These are phyloP conservation scores for Chorisops tibialis DNA, from an alignment of 2,888 invertebrate species.

Conservation along the genomic window DNA sequence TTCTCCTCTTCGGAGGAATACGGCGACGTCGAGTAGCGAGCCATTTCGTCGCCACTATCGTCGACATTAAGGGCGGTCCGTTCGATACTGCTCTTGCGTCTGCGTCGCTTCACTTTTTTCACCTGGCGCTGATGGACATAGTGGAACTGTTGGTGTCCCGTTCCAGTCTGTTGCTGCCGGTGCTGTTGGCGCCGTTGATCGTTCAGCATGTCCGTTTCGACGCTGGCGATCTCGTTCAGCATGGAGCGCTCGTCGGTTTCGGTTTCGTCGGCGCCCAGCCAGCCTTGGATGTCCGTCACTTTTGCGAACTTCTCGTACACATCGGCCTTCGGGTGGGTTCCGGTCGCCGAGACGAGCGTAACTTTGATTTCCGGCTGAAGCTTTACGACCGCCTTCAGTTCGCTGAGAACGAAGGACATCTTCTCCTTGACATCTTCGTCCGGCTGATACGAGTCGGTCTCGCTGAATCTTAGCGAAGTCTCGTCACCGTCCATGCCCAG, in stretches of 20 bases:
- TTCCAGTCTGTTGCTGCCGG: background rate
- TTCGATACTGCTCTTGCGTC: conserved; percentile 21
- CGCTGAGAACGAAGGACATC: conserved; percentile 76
- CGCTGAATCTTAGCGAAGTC: conserved; percentile 32
- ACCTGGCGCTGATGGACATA: conserved; percentile 32
- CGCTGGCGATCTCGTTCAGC: conserved; percentile 35
- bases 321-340: conserved; percentile 35
- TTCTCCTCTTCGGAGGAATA: conserved; percentile 55
- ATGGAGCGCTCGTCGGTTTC: conserved; percentile 31
- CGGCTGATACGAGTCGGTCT: conserved; percentile 58
- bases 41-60: conserved; percentile 11
- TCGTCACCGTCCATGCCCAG: conserved; percentile 63
- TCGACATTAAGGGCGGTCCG: conserved; percentile 10
- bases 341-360: background rate
- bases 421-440: conserved; percentile 70
- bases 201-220: conserved; percentile 35
- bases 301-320: conserved; percentile 42
- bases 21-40: conserved; percentile 42
- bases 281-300: conserved; percentile 47
- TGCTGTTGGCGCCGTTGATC: conserved; percentile 26
- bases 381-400: conserved; percentile 68
- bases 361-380: conserved; percentile 47
- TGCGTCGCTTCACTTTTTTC: conserved; percentile 40
- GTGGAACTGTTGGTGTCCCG: conserved; percentile 15
- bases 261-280: conserved; percentile 43